Percentiles rank a stretch among this genome's conserved stretches.
phyloP scores from a whole-genome alignment of 2,888 invertebrate genomes.

The Mesorhabditis sp. region DNA sequence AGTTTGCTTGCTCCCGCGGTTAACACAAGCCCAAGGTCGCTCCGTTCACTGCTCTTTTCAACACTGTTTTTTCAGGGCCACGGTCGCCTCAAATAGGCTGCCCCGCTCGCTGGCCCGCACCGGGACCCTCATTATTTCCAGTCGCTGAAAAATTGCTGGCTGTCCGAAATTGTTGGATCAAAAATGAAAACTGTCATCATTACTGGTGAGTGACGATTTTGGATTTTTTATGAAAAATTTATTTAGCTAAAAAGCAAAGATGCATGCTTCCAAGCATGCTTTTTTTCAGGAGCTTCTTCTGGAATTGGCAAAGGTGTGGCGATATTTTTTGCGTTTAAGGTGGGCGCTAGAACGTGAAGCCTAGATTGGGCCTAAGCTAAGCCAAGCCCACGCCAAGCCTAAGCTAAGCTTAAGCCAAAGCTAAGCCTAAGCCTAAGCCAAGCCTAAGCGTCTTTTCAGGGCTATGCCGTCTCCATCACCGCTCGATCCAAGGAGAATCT shows the following conservation, averaged over 20 bases:
- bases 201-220: neutral
- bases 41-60: no score
- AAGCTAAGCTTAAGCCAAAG: neutral
- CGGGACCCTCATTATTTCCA: no score
- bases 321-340: neutral
- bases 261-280: neutral
- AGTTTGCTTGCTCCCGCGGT: no score
- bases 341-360: neutral
- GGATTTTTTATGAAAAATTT: no score
- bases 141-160: no score
- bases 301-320: neutral
- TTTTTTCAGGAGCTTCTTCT: neutral
- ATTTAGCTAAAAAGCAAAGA: no score
- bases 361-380: neutral
- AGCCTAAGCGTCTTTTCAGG: neutral
- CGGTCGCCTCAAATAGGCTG: no score
- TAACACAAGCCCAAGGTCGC: no score
- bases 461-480: constrained; percentile 1
- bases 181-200: neutral
- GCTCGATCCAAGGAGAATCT: neutral
- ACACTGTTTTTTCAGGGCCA: no score
- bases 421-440: neutral
- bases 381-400: neutral
- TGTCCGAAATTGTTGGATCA: no score
- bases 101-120: no score